Base-by-base conservation (phyloP, 2,797 vertebrate genomes). In the Oreonectes daqikongensis region DNA sequence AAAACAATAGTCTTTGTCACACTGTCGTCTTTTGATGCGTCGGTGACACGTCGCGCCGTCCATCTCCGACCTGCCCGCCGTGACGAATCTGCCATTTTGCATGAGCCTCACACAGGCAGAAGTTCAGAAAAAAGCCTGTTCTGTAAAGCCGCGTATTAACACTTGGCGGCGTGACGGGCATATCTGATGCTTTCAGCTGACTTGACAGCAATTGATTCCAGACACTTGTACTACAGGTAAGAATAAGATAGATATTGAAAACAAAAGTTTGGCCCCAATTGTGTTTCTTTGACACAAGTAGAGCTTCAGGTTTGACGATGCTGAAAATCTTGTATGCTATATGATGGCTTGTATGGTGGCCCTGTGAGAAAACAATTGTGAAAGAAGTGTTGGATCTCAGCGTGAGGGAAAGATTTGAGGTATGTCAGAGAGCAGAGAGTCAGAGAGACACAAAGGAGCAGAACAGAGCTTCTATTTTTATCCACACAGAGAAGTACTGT, bases 401-500 rank as follows among this genome's bases (percentile, higher is more conserved):
- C 77, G 55, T 82, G 83, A 79, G 6, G 53, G 22, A 11, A 55
- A 55, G 20, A 55, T 46, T 46, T 80, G 83, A 83, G 79, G 76
- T 63, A 73, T 82, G 77, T 70, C 52, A 57, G 35, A 40, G 69
- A 59, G 38, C 40, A 35, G 35, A 72, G n/a, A n/a, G n/a, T n/a
- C n/a, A n/a, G n/a, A n/a, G n/a, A n/a, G 75, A 79, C 83, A 61
- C 17, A 35, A 74, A 55, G 70, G 88, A 89, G 79, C 69, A 77
- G 35, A 32, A 26, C 50, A 35, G 72, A 84, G 60, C 72, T 64
- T 78, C 59, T 55, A 26, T 63, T 82, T 4, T 83, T 40, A 61
- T 68, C 24, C 55, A 50, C 44, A 84, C 38, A 35, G 8, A 78
- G 67, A 75, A 84, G 85, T 86, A 89, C 88, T 90, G 86, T 84